Evolutionary conservation across 2,888 invertebrate genomes (phyloP).

Genomic region (Mimachlamys varia): DNA sequence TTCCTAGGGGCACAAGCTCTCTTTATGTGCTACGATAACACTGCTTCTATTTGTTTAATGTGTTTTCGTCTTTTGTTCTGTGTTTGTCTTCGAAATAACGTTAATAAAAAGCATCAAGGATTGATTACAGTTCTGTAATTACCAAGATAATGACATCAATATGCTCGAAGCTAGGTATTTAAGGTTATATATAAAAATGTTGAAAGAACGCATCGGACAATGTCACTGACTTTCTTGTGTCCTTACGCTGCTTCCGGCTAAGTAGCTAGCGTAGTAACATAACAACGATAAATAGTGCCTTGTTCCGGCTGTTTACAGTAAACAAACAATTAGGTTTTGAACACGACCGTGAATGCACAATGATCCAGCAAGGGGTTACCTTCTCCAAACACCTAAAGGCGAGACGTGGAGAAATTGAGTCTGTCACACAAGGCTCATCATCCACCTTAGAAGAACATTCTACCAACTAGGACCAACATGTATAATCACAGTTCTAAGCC

Average conservation of each 20-base stretch:
- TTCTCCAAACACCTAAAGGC: conserved; percentile 6
- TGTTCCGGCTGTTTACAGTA: conserved; percentile 9
- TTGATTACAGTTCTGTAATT: conserved; percentile 28
- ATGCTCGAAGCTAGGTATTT: conserved; percentile 4
- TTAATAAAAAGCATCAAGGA: neutral
- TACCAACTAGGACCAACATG: neutral
- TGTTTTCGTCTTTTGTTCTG: conserved; percentile 17
- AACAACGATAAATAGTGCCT: conserved; percentile 33
- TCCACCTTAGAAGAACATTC: neutral
- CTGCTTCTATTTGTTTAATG: conserved; percentile 14
- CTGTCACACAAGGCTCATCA: neutral
- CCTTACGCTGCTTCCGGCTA: conserved; percentile 28
- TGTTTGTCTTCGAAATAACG: conserved; percentile 10
- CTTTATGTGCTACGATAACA: conserved; percentile 22
- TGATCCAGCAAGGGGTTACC: neutral
- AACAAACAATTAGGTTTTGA: conserved; percentile 33
- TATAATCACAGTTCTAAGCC: neutral
- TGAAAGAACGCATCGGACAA: neutral
- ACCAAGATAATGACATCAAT: conserved; percentile 15
- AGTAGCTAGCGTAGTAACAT: conserved; percentile 19
- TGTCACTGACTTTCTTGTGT: conserved; percentile 26
- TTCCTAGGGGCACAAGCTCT: neutral
- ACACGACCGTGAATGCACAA: neutral
- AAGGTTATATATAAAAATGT: neutral
- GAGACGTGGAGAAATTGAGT: neutral